A percentile compares a stretch with the other conserved stretches of the same genome.
Evolutionary conservation across 2,113 vertebrate species (phyloP).

Genomic region (Corythaixoides concolor): DNA sequence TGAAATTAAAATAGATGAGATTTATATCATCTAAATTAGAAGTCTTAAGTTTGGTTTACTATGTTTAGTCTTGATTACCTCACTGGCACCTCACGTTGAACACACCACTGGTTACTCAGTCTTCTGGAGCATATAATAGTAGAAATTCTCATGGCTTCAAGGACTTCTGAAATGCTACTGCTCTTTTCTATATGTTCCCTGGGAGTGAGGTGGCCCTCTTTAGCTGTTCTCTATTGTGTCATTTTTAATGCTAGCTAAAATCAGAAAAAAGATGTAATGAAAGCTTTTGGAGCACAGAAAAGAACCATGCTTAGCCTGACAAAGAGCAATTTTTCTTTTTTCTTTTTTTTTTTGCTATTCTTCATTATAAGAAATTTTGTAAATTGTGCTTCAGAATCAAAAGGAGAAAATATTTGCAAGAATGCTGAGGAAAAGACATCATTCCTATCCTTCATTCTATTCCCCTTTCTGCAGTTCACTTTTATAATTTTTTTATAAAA

Average conservation of each 20-base stretch:
- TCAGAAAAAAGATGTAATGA: background rate
- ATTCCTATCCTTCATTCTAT: background rate
- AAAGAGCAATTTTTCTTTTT: background rate
- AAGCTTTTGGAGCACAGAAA: background rate
- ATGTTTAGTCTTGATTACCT: background rate
- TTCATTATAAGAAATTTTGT: background rate
- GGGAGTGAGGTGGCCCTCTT: background rate
- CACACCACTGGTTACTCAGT: background rate
- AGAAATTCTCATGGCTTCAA: background rate
- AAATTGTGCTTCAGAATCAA: background rate
- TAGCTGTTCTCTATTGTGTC: background rate
- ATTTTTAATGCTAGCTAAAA: background rate
- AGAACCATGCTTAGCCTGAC: background rate
- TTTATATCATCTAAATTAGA: background rate
- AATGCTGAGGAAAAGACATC: background rate
- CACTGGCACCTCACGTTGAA: background rate
- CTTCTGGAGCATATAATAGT: background rate
- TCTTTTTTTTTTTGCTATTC: background rate
- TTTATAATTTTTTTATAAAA: background rate
- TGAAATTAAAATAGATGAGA: background rate
- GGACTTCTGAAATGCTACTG: background rate
- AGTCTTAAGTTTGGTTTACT: background rate
- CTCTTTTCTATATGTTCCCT: background rate
- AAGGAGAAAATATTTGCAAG: background rate
- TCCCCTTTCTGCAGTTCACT: background rate